Evolutionary conservation across 2,888 invertebrate genomes (phyloP), one percentile per base, ranked within the genome.

Genomic region (Cheilosia pagana): DNA sequence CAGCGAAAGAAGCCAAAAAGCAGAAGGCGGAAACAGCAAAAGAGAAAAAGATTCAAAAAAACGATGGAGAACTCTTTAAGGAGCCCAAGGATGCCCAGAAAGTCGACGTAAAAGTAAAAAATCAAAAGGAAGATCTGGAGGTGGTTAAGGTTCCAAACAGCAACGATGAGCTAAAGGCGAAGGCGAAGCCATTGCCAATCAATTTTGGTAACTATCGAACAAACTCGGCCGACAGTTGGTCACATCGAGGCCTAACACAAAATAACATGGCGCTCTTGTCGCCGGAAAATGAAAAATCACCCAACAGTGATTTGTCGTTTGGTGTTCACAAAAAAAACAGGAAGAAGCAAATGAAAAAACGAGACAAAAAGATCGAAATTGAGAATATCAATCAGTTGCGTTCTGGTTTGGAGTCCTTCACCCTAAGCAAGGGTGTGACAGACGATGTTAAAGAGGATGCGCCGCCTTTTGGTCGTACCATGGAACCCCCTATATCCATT

Each of bases 351-450:
- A 87, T 83, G 75, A 89, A 90, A 31, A 88, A 89, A 48, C 89
- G 89, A 31, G 89, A 89, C 41, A 90, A 90, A 81, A 87, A 88
- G 1, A 79, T 88, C 7, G 89, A 91, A 60, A 89, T 88, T 14
- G 90, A 91, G 35, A 91, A 91, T 39, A 91, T 92, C 3, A 91
- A 89, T 48, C 89, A 89, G 53, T 75, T 92, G 1, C 90, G 91
- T 21, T 89, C 90, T 3, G 90, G 90, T 1, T 86, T 92, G 3
- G 92, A 91, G 82, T 90, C 90, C 21, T 91, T 92, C 75, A 90
- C 91, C 8, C 89, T 92, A 28, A 91, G 90, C 55, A 91, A 91
- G 75, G 90, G 91, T 43, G 83, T 53, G 6, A 53, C 62, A 8
- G 65, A 55, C 19, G 48, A 67, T 62, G 43, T n/a, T 7, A 75